These are phyloP conservation scores for Dexiosoma caninum DNA, from an alignment of 2,888 invertebrate genomes.

Conservation along the genomic window DNA sequence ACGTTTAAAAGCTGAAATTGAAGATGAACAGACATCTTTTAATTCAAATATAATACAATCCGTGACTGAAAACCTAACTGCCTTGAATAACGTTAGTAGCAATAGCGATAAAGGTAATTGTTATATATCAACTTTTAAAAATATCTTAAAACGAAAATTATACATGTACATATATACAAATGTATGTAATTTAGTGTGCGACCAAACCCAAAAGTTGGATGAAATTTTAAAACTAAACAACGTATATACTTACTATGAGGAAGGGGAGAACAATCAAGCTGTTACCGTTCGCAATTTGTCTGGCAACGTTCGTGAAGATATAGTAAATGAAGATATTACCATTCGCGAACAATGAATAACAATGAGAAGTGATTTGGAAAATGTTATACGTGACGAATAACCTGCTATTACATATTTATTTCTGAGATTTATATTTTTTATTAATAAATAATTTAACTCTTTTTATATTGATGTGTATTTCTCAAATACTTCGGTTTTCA, in stretches of 20 bases:
- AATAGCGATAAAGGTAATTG: background rate
- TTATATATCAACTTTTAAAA: background rate
- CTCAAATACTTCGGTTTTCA: slow-evolving; percentile 29
- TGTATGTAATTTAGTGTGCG: background rate
- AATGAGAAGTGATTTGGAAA: slow-evolving; percentile 54
- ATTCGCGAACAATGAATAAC: slow-evolving; percentile 14
- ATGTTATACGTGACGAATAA: slow-evolving; percentile 40
- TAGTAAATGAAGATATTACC: slow-evolving; percentile 1
- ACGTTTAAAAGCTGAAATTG: slow-evolving; percentile 66
- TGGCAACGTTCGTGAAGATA: slow-evolving; percentile 7
- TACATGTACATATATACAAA: background rate
- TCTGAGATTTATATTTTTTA: slow-evolving; percentile 11
- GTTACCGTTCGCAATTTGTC: background rate
- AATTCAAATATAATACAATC: slow-evolving; percentile 57
- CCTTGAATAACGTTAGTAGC: slow-evolving; percentile 6
- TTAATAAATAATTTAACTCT: background rate
- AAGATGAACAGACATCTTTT: slow-evolving; percentile 64
- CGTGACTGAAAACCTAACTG: slow-evolving; percentile 41
- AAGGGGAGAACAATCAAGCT: slow-evolving; percentile 41
- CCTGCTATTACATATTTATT: background rate
- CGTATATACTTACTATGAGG: slow-evolving; percentile 52
- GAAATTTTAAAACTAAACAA: background rate
- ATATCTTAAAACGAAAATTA: background rate
- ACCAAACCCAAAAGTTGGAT: background rate
- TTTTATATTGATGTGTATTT: slow-evolving; percentile 11